Conservation (phyloP, 1,140 invertebrate species). For the Argopecten irradians region DNA sequence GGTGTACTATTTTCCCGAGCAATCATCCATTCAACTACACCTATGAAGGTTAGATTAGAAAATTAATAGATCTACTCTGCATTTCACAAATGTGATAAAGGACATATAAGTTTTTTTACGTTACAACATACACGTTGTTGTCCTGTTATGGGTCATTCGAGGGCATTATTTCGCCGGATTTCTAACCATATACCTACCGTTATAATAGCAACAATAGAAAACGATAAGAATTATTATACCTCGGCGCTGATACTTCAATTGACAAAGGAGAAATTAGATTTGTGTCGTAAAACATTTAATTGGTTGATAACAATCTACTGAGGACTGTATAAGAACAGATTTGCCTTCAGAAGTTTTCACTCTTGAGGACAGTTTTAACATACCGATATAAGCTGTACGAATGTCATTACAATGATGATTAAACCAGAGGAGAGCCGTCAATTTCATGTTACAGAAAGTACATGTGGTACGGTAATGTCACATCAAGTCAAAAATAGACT, state of each 20-base stretch:
- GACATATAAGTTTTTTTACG: neutral
- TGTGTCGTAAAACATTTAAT: neutral
- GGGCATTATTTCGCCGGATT: neutral
- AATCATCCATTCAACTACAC: neutral
- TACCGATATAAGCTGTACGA: neutral
- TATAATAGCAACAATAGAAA: neutral
- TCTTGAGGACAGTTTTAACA: neutral
- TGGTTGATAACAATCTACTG: neutral
- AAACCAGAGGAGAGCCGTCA: neutral
- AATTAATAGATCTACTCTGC: neutral
- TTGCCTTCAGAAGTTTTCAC: neutral
- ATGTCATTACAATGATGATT: neutral
- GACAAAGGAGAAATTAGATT: neutral
- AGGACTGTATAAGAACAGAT: neutral
- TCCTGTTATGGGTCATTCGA: neutral
- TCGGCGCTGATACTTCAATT: neutral
- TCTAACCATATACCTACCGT: neutral
- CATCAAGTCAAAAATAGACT: neutral
- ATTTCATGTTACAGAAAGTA: neutral
- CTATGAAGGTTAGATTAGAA: neutral
- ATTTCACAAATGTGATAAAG: neutral
- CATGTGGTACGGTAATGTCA: neutral
- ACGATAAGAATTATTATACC: neutral
- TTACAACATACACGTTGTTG: neutral
- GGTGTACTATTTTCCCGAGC: neutral